These are phyloP conservation scores for Nettapus auritus DNA, from an alignment of 2,113 vertebrate genomes.

Conservation along the genomic window DNA sequence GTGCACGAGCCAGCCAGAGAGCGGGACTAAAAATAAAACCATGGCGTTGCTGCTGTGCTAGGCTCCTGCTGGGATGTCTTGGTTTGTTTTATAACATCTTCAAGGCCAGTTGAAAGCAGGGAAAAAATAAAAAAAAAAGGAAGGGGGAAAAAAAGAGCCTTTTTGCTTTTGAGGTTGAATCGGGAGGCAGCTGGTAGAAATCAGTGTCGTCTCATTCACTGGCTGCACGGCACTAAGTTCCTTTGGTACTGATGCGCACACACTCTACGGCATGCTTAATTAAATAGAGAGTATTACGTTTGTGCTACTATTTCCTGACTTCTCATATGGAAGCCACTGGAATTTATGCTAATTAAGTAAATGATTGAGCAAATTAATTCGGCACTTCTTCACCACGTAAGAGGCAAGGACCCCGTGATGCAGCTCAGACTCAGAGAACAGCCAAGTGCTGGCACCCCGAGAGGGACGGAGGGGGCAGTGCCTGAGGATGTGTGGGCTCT, in stretches of 20 bases:
- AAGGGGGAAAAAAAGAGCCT: not conserved
- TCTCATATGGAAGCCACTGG: conserved; percentile 24
- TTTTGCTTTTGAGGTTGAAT: not conserved
- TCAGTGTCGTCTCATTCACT: not conserved
- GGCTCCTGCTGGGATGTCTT: not conserved
- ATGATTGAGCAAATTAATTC: not conserved
- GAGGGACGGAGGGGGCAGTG: not conserved
- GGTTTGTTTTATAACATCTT: not conserved
- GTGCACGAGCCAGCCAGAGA: not conserved
- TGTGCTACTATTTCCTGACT: not conserved
- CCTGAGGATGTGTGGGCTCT: rapidly evolving
- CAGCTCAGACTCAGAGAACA: not conserved
- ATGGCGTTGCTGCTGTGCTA: not conserved
- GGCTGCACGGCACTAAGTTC: not conserved
- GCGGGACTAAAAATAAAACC: conserved; percentile 17
- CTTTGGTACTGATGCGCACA: not conserved
- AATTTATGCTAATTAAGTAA: conserved; percentile 3
- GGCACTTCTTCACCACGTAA: not conserved
- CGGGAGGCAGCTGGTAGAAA: not conserved
- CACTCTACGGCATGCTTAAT: not conserved
- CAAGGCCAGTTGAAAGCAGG: not conserved
- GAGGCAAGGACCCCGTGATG: not conserved
- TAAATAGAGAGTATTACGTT: not conserved
- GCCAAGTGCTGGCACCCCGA: rapidly evolving
- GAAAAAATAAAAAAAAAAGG: not conserved